A percentile compares a stretch with the other conserved stretches of the same genome.
phyloP scores from a whole-genome alignment of 1,140 invertebrate genomes.

The Microplitis demolitor region DNA sequence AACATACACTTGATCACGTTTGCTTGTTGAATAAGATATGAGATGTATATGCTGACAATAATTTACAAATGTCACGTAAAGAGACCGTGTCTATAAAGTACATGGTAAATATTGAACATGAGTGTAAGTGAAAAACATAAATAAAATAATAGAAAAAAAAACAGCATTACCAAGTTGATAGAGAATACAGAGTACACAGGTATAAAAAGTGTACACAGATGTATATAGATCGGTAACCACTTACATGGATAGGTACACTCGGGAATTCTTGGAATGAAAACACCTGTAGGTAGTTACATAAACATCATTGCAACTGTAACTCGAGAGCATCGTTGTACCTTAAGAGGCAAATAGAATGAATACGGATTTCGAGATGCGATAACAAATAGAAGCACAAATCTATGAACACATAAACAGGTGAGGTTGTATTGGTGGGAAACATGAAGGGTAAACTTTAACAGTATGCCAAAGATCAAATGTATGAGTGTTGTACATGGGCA shows the following conservation, averaged over 20 bases:
- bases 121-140: not conserved
- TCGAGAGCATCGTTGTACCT: not conserved
- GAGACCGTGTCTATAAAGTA: too few relatives aligned
- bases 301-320: conserved; percentile 1
- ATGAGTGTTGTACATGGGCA: not conserved
- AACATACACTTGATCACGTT: too few relatives aligned
- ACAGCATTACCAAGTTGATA: not conserved
- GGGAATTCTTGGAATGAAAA: conserved; percentile 8
- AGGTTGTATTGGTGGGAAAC: not conserved
- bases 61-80: too few relatives aligned
- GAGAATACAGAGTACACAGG: not conserved
- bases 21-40: too few relatives aligned
- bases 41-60: too few relatives aligned
- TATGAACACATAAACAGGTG: conserved; percentile 12
- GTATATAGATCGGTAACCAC: not conserved
- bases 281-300: conserved; percentile 26
- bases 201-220: not conserved
- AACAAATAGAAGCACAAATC: conserved; percentile 18
- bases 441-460: not conserved
- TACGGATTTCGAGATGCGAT: not conserved
- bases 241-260: not conserved
- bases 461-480: not conserved
- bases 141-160: not conserved
- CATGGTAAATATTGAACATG: not conserved
- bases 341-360: not conserved